phyloP scores from a whole-genome alignment of 2,797 vertebrate species.

The Australoheros facetus region DNA sequence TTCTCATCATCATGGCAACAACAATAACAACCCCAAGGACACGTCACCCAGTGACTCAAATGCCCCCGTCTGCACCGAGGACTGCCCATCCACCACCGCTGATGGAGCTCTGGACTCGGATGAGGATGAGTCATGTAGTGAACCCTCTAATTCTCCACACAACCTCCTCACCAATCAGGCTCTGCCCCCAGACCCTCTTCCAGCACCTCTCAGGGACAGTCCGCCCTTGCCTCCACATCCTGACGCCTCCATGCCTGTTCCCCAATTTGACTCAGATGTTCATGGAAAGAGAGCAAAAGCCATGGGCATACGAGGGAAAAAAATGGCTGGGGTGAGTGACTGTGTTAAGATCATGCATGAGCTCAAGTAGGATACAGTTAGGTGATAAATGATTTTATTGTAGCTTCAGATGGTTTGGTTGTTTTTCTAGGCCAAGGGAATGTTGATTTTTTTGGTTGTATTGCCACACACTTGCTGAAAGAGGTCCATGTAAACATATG shows the following conservation, averaged over 20 bases:
- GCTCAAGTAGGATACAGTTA: too few relatives aligned
- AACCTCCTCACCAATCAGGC: conserved; percentile 52
- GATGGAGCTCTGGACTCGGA: conserved; percentile 89
- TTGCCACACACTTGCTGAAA: background rate
- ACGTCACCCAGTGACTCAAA: conserved; percentile 90
- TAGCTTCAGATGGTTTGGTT: background rate
- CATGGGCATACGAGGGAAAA: conserved; percentile 71
- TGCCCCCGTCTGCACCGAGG: conserved; percentile 80
- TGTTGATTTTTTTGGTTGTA: background rate
- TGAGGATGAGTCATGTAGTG: conserved; percentile 80
- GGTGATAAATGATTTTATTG: background rate
- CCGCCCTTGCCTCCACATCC: conserved; percentile 87
- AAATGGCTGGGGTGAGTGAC: conserved; percentile 56
- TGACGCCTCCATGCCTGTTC: conserved; percentile 90
- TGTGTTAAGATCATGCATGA: background rate
- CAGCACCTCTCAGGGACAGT: conserved; percentile 84
- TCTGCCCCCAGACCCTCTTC: conserved; percentile 82
- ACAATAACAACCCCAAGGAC: conserved; percentile 74
- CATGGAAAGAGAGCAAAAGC: conserved; percentile 64
- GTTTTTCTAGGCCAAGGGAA: background rate
- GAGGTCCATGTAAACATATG: background rate
- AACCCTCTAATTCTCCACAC: conserved; percentile 62
- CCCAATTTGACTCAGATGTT: conserved; percentile 78
- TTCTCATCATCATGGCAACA: conserved; percentile 55
- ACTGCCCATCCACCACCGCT: conserved; percentile 86